A percentile compares a stretch with the other conserved stretches of the same genome.
phyloP scores from a whole-genome alignment of 2,797 vertebrate genomes.

The Masticophis lateralis region DNA sequence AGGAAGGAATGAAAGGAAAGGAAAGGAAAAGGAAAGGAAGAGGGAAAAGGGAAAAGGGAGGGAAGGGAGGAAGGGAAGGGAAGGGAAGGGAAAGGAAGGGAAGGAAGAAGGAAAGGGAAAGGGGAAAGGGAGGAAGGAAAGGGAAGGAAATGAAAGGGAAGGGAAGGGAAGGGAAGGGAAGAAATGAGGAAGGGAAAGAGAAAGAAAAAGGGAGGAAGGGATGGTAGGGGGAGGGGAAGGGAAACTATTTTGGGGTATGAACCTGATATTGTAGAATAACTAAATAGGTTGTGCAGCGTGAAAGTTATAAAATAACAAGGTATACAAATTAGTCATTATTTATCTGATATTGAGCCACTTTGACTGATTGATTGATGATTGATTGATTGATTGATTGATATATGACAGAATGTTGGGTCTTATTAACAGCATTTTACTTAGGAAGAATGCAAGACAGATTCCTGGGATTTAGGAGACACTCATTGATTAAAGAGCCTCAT shows the following conservation, averaged over 20 bases:
- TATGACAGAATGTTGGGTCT: not conserved
- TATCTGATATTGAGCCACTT: not conserved
- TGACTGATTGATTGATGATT: not conserved
- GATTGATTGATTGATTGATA: not conserved
- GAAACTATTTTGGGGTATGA: not conserved
- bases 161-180: too few relatives aligned
- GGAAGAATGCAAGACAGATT: not conserved
- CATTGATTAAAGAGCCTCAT: not conserved
- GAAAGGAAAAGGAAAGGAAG: fast-evolving
- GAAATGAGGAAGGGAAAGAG: too few relatives aligned
- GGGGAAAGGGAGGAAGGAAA: too few relatives aligned
- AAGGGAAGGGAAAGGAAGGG: too few relatives aligned
- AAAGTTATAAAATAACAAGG: not conserved
- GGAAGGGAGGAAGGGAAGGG: too few relatives aligned
- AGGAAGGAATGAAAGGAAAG: too few relatives aligned
- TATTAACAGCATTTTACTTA: not conserved
- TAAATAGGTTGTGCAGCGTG: not conserved
- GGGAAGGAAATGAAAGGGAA: too few relatives aligned
- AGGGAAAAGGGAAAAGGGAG: too few relatives aligned
- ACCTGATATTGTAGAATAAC: not conserved
- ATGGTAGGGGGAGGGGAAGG: too few relatives aligned
- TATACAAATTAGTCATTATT: not conserved
- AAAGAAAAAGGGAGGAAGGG: too few relatives aligned
- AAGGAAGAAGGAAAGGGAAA: not conserved
- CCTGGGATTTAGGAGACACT: not conserved